Evolutionary conservation across 1,140 invertebrate species (phyloP), one percentile per base, ranked within the genome.

Genomic region (Danaus melanippus): DNA sequence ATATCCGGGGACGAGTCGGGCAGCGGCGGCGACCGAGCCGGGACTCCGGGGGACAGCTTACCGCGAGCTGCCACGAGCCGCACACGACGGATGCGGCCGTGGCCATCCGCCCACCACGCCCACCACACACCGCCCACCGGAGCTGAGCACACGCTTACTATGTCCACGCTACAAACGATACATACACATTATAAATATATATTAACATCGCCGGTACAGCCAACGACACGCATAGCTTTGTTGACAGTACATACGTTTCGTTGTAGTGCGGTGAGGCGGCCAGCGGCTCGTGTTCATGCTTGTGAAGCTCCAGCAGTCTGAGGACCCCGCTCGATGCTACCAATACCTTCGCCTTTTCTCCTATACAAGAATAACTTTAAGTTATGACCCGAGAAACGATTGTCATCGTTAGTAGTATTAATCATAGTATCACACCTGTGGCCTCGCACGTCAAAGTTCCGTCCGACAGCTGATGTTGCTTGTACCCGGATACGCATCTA

Each of bases 401-500:
- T 2, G 21, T 32, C 0, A 32, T 0, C 21, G 21, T 7, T 32
- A 39, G 41, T 11, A 54, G 40, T 17, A 10, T 8, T 12, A 55
- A 10, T 41, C 45, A 11, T 9, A 11, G 4, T 32, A 7, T 32
- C 21, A 64, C 55, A 80, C 88, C 90, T 6, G 86, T 71, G 0
- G 90, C 90, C 68, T 90, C 74, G 59, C 91, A 92, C 0, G 88
- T 86, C 12, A 86, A 84, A 9, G 62, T 71, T 43, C 87, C 88
- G 67, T 87, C 88, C 0, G 77, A 58, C 11, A 83, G 62, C n/a
- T 60, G 67, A 0, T 76, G 71, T 56, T 89, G 87, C 41, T 83
- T 78, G 77, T 92, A 94, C 1, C 93, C 93, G 2, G 88, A 67
- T 1, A 88, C 89, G 73, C 93, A 95, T 63, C 89, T 88, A 76